phyloP scores from a whole-genome alignment of 2,797 vertebrate genomes.

The Cuniculus paca region DNA sequence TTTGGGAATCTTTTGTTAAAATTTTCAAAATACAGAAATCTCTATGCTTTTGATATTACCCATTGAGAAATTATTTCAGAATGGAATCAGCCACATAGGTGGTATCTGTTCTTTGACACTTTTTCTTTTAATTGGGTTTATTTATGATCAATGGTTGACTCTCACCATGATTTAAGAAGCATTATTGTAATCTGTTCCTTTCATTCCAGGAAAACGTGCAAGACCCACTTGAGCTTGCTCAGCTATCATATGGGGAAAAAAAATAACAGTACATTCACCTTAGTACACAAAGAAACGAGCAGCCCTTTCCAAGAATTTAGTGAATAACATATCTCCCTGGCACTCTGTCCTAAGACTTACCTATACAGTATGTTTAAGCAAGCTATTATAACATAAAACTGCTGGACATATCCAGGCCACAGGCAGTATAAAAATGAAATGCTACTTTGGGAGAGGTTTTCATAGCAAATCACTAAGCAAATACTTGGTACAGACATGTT shows the following conservation, averaged over 20 bases:
- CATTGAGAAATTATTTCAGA: constrained; percentile 80
- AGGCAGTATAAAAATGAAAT: constrained; percentile 82
- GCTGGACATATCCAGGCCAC: constrained; percentile 78
- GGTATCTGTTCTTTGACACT: constrained; percentile 86
- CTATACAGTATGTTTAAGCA: constrained; percentile 78
- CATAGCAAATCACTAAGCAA: constrained; percentile 71
- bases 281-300: constrained; percentile 74
- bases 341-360: constrained; percentile 81
- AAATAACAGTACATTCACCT: constrained; percentile 68
- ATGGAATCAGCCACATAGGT: constrained; percentile 83
- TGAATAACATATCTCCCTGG: constrained; percentile 76
- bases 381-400: constrained; percentile 82
- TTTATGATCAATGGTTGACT: constrained; percentile 86
- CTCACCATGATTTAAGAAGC: constrained; percentile 99
- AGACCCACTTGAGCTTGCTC: constrained; percentile 97
- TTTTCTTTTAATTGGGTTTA: constrained; percentile 83
- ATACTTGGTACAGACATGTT: not conserved
- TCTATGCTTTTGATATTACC: constrained; percentile 82
- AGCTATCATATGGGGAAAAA: constrained; percentile 88
- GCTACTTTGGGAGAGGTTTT: constrained; percentile 82
- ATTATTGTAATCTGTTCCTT: constrained; percentile 99
- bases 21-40: constrained; percentile 80
- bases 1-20: constrained; percentile 76
- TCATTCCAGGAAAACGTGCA: constrained; percentile 97
- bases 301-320: constrained; percentile 76